A percentile compares a stretch with the other conserved stretches of the same genome.
phyloP scores from a whole-genome alignment of 2,888 invertebrate genomes.

The Carterocephalus palaemon region DNA sequence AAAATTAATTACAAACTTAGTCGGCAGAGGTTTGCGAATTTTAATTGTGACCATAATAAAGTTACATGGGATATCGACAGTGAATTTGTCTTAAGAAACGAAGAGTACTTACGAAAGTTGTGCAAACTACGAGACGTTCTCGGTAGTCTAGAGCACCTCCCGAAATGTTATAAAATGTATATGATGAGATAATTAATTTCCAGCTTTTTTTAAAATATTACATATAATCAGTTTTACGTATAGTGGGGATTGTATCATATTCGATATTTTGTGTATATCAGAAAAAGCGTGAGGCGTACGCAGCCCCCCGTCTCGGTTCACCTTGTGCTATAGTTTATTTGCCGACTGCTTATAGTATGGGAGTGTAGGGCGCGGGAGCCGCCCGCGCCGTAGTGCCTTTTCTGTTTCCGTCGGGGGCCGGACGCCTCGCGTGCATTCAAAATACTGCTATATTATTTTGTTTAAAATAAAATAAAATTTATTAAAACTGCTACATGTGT shows the following conservation, averaged over 20 bases:
- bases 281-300: constrained; percentile 53
- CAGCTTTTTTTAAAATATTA: constrained; percentile 67
- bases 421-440: constrained; percentile 40
- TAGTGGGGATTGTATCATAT: constrained; percentile 56
- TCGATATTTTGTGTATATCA: constrained; percentile 67
- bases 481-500: constrained; percentile 43
- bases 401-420: constrained; percentile 38
- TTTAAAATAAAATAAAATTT: constrained; percentile 71
- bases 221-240: constrained; percentile 64
- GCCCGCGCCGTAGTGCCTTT: constrained; percentile 41
- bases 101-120: constrained; percentile 63
- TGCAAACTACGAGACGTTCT: constrained; percentile 41
- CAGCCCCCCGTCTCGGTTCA: constrained; percentile 40
- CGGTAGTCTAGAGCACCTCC: constrained; percentile 8
- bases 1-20: constrained; percentile 19
- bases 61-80: constrained; percentile 20
- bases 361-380: constrained; percentile 29
- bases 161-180: constrained; percentile 57
- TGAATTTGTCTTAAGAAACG: constrained; percentile 32
- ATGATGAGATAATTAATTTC: constrained; percentile 71
- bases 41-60: constrained; percentile 10
- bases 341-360: constrained; percentile 41
- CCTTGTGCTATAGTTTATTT: constrained; percentile 39
- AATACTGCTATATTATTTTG: constrained; percentile 65
- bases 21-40: constrained; percentile 23